Base-by-base conservation (phyloP, 1,140 invertebrate genomes). In the Chrysoperla carnea region DNA sequence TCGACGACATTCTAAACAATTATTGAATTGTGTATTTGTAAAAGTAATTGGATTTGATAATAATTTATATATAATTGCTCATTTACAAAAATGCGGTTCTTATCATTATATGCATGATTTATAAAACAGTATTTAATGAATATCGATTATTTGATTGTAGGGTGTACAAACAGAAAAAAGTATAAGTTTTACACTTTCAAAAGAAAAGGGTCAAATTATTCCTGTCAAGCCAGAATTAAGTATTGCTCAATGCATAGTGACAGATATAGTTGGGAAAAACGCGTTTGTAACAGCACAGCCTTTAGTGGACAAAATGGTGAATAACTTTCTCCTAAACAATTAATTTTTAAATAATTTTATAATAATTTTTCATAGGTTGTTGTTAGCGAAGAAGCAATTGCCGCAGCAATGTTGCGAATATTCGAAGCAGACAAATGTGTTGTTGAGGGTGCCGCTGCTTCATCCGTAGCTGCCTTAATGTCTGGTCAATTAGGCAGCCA, bases 361-460 rank as follows among this genome's bases (percentile, higher is more conserved):
- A 4, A 6, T n/a, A 4, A 6, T n/a, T 23, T 48, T 28, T 14
- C 6, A 39, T 38, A 52, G 52, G 51, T 70, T 17, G 54, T 70
- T 13, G 68, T 73, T 14, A 67, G 64, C 47, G 69, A 73, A 51
- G 68, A 70, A 46, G 68, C 63, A 60, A 78, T 84, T 43, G 76
- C 81, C 12, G 63, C 78, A 42, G 61, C 78, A 14, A 78, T 84
- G 48, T 59, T 83, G 31, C 64, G 78, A 40, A 54, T 81, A 15
- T 54, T 80, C 8, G 81, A 84, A 58, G 58, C 72, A 38, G 79
- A 83, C 56, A 77, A 78, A 46, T 66, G 73, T 28, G 72, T 84
- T 8, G 74, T 82, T 6, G 81, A 84, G 61, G 81, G 73, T 8
- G 77, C 77, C 13, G 80, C 75, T 6, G 81, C 81, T 6, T 67